Percentiles rank a stretch among this genome's conserved stretches.
Evolutionary conservation across 1,140 invertebrate genomes (phyloP).

Genomic region (Octopus bimaculoides): DNA sequence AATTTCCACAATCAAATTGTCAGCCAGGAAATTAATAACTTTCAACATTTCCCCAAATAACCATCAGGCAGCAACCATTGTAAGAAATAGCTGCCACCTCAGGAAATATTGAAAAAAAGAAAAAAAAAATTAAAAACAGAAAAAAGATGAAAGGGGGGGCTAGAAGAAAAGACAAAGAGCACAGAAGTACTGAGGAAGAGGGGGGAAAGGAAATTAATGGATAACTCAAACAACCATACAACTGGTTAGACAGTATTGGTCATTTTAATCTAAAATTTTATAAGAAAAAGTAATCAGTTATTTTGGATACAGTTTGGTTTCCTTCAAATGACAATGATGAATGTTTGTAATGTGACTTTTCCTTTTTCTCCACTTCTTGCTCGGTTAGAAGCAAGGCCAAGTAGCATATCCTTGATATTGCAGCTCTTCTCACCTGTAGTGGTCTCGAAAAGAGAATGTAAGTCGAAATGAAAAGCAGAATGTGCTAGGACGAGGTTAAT

Average conservation of each 20-base stretch:
- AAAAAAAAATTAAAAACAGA: no score
- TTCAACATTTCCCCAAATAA: constrained; percentile 8
- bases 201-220: background rate
- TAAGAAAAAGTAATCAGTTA: constrained; percentile 4
- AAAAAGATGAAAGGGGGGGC: no score
- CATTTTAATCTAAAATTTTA: constrained; percentile 11
- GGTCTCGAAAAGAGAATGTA: constrained; percentile 8
- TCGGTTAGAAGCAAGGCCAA: background rate
- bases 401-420: constrained; percentile 9
- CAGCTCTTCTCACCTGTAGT: constrained; percentile 4
- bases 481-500: background rate
- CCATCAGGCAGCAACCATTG: background rate
- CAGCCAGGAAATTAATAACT: constrained; percentile 10
- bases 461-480: constrained; percentile 8
- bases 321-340: constrained; percentile 11
- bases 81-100: background rate
- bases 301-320: background rate
- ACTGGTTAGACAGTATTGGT: constrained; percentile 11
- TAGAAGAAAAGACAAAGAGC: background rate
- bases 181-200: background rate
- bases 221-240: constrained; percentile 10
- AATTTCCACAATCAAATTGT: constrained; percentile 8
- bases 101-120: background rate
- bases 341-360: constrained; percentile 7
- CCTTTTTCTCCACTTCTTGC: constrained; percentile 11